These are phyloP conservation scores for Cassiopea andromeda DNA, from an alignment of 30 jellyfish, hydroid and myxozoan species.

Conservation along the genomic window DNA sequence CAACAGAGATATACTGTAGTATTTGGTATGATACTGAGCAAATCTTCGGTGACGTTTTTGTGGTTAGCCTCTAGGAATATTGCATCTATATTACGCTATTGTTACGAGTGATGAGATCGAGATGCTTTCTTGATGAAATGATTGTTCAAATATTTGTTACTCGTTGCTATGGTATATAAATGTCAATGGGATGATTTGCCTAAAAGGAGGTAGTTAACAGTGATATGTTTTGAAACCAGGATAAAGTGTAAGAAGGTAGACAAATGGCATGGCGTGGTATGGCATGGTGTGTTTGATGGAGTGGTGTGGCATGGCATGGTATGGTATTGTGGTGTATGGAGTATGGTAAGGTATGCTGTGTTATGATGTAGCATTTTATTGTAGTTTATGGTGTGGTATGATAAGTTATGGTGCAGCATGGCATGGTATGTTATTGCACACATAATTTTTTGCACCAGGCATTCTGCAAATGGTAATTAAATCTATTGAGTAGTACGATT, in stretches of 20 bases:
- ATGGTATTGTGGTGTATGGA: neutral
- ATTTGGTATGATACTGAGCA: too few species aligned
- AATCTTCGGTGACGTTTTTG: neutral
- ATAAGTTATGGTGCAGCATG: neutral
- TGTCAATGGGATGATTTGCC: too few species aligned
- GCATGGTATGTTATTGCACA: neutral
- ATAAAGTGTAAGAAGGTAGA: neutral
- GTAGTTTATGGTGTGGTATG: neutral
- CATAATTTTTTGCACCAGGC: too few species aligned
- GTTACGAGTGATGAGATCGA: neutral
- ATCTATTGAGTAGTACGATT: too few species aligned
- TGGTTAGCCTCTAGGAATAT: slow-evolving; percentile 10
- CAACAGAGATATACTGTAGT: too few species aligned
- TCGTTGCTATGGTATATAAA: too few species aligned
- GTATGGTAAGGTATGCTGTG: neutral
- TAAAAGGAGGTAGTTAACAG: too few species aligned
- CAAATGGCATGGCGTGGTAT: neutral
- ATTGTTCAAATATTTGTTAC: neutral
- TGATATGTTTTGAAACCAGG: too few species aligned
- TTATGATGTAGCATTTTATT: neutral
- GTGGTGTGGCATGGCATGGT: neutral
- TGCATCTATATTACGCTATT: too few species aligned
- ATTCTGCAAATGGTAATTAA: too few species aligned
- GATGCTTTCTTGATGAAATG: neutral
- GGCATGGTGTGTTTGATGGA: neutral